phyloP scores from a whole-genome alignment of 2,888 invertebrate genomes.

The Cerceris rybyensis region DNA sequence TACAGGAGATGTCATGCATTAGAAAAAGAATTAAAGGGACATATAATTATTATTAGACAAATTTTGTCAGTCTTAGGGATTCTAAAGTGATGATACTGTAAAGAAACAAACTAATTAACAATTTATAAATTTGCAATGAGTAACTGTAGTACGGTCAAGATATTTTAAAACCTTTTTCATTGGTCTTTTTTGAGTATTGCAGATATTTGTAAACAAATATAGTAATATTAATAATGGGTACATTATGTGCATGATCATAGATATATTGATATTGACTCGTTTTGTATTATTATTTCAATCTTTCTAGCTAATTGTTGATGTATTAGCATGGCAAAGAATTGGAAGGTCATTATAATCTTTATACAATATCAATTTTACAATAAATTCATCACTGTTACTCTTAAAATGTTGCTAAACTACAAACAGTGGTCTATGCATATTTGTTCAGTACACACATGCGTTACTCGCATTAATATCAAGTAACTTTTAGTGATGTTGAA shows the following conservation, averaged over 20 bases:
- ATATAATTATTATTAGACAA: background rate
- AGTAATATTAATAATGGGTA: conserved; percentile 48
- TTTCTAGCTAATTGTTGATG: conserved; percentile 64
- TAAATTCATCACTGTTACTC: background rate
- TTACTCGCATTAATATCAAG: background rate
- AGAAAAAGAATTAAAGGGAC: background rate
- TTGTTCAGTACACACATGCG: background rate
- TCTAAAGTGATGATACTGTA: background rate
- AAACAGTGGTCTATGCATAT: background rate
- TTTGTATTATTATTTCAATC: conserved; percentile 60
- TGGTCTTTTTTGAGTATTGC: conserved; percentile 37
- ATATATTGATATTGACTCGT: conserved; percentile 60
- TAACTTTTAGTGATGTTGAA: conserved; percentile 13
- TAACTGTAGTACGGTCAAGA: background rate
- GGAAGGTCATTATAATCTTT: background rate
- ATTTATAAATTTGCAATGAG: background rate
- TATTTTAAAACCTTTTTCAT: background rate
- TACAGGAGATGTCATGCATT: background rate
- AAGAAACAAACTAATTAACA: background rate
- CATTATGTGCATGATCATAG: conserved; percentile 67
- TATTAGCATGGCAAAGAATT: conserved; percentile 44
- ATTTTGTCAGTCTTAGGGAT: too few species aligned
- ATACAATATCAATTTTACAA: background rate
- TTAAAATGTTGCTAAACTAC: background rate
- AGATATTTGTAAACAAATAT: conserved; percentile 32